phyloP scores from a whole-genome alignment of 2,113 vertebrate species.

The Nansenia antarctica region DNA sequence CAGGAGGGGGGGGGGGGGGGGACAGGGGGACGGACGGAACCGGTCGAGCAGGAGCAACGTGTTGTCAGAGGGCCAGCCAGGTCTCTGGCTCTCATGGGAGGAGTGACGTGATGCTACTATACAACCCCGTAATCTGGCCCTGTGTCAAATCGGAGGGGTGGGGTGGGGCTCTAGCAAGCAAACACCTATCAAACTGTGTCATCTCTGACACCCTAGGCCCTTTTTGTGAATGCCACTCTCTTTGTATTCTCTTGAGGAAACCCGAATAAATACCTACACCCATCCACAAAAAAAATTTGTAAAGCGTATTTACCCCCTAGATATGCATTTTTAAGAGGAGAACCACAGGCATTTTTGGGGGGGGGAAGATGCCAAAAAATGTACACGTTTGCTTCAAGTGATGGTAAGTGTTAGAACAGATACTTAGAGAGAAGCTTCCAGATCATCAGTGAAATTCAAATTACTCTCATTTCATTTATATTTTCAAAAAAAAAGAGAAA shows the following conservation, averaged over 20 bases:
- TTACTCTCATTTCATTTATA: conserved; percentile 28
- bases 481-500: too few relatives aligned
- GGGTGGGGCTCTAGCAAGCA: conserved; percentile 24
- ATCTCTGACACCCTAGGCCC: conserved; percentile 53
- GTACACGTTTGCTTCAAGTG: conserved; percentile 63
- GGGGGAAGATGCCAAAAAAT: conserved; percentile 56
- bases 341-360: conserved; percentile 53
- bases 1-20: too few relatives aligned
- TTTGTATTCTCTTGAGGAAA: conserved; percentile 55
- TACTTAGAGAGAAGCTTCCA: conserved; percentile 38
- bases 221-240: conserved; percentile 33
- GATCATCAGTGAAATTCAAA: conserved; percentile 40
- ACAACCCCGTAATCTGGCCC: conserved; percentile 22
- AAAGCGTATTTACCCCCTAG: conserved; percentile 56
- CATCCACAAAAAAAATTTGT: conserved; percentile 60
- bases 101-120: conserved; percentile 13
- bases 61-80: conserved; percentile 12
- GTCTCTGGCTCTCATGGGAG: not conserved
- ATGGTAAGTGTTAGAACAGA: conserved; percentile 44
- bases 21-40: conserved; percentile 41
- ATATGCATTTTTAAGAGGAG: conserved; percentile 61
- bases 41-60: conserved; percentile 54
- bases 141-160: conserved; percentile 42
- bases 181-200: conserved; percentile 59
- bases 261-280: conserved; percentile 64